Evolutionary conservation across 2,888 invertebrate genomes (phyloP).

Genomic region (Sthenelais limicola): DNA sequence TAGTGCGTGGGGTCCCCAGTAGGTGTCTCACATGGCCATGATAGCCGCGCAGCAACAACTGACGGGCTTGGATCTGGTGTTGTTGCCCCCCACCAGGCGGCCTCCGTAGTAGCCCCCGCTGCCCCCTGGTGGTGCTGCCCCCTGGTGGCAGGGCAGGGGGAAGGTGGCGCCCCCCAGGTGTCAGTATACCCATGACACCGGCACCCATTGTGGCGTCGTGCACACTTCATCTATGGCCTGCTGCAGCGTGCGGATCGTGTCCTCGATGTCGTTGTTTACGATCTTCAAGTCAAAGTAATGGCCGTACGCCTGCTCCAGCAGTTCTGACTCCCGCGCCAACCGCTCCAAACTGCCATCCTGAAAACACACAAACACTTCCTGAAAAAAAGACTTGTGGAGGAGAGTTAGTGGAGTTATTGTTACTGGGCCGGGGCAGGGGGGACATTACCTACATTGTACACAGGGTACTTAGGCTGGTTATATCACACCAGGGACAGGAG

Average conservation of each 20-base stretch:
- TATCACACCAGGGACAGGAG: too few species aligned
- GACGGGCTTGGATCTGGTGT: conserved; percentile 12
- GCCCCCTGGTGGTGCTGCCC: conserved; percentile 7
- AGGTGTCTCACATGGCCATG: conserved; percentile 20
- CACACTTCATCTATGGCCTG: conserved; percentile 88
- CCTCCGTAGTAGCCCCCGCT: background rate
- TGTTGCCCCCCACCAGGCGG: background rate
- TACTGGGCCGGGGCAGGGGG: too few species aligned
- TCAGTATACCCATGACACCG: conserved; percentile 96
- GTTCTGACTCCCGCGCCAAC: conserved; percentile 95
- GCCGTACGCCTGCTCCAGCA: conserved; percentile 96
- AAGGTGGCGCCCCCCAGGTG: too few species aligned
- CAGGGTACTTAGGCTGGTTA: too few species aligned
- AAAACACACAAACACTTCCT: conserved; percentile 40
- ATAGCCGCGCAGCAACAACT: conserved; percentile 27
- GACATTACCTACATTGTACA: too few species aligned
- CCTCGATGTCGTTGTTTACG: conserved; percentile 99
- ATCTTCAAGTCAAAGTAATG: conserved; percentile 99
- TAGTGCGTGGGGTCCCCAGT: too few species aligned
- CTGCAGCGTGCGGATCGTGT: conserved; percentile 94
- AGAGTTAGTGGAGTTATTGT: too few species aligned
- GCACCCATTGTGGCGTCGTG: conserved; percentile 93
- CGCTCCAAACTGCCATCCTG: conserved; percentile 99
- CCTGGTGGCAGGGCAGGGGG: too few species aligned
- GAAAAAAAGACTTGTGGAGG: conserved; percentile 25